These are phyloP conservation scores for Amphibalanus amphitrite DNA, from an alignment of 1,140 invertebrate genomes.

Conservation along the genomic window DNA sequence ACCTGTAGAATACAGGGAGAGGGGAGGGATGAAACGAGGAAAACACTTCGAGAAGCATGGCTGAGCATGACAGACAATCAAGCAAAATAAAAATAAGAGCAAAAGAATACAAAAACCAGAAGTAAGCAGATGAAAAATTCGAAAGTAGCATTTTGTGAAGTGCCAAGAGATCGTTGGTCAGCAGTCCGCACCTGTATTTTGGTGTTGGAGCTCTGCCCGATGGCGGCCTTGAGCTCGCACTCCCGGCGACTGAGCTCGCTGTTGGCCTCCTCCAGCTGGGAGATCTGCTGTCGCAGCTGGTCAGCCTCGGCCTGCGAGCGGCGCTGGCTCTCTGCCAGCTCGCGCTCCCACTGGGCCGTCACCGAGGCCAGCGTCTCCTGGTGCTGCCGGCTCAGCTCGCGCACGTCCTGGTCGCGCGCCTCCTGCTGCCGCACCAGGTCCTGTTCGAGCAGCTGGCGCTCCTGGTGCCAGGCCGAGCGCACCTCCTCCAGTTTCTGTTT, in stretches of 20 bases:
- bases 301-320: slow-evolving; percentile 33
- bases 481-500: background rate
- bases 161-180: background rate
- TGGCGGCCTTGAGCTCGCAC: background rate
- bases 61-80: too few relatives aligned
- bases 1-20: too few relatives aligned
- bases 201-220: background rate
- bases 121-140: too few relatives aligned
- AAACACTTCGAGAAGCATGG: too few relatives aligned
- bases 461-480: background rate
- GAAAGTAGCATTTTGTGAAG: too few relatives aligned
- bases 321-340: slow-evolving; percentile 8
- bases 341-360: background rate
- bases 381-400: background rate
- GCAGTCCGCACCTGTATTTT: background rate
- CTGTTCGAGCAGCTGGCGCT: slow-evolving; percentile 36
- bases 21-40: too few relatives aligned
- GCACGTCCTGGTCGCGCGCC: slow-evolving; percentile 27
- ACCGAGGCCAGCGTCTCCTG: background rate
- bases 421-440: slow-evolving; percentile 34
- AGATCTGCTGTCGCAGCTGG: background rate
- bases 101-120: too few relatives aligned
- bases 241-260: background rate
- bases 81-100: too few relatives aligned
- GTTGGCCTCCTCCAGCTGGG: background rate